Evolutionary conservation across 30 jellyfish, hydroid and myxozoan genomes (phyloP), one percentile per base, ranked within the genome.

Genomic region (Rhopilema esculentum): DNA sequence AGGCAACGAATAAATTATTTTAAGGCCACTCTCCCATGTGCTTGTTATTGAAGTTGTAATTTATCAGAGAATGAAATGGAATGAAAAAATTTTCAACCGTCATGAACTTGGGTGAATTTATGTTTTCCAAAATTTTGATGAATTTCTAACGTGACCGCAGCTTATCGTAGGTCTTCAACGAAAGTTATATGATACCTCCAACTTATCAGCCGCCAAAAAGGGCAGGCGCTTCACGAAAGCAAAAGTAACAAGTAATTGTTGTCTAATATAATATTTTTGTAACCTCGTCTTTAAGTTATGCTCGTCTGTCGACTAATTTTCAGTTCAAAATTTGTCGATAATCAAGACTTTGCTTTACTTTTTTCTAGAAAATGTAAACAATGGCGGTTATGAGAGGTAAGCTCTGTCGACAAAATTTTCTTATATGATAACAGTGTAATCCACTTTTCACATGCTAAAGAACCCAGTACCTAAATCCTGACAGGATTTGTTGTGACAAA

Each of bases 351-450:
- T 73, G 65, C 26, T 9, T 33, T 73, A 1, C 61, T 30, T 40
- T 61, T 27, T 84, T 77, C 31, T 30, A 84, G 92, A 84, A 6
- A 84, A 40, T 68, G 65, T 49, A 79, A 70, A 72, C 83, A 84
- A 72, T 84, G 92, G 82, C 26, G 92, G 92, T 23, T 84, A 84
- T 26, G 77, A 66, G 48, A 84, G 92, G 92, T 84, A 30, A 84
- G 85, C 28, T 40, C 25, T 73, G 12, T 50, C 9, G 69, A 32
- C 50, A 16, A 20, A 0, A 31, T 1, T 33, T 33, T 73, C 18
- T 73, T 19, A 29, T 30, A 9, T 20, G 16, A 20, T 28, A 28
- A 70, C 81, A 70, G 33, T 70, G 27, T 40, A 25, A 29, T 70
- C 4, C 21, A 64, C 81, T 66, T 18, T 64, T 70, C 79, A 28